Percentiles rank a stretch among this genome's conserved stretches.
Conservation (phyloP, 2,888 invertebrate genomes). For the Scaptomyza parva region DNA sequence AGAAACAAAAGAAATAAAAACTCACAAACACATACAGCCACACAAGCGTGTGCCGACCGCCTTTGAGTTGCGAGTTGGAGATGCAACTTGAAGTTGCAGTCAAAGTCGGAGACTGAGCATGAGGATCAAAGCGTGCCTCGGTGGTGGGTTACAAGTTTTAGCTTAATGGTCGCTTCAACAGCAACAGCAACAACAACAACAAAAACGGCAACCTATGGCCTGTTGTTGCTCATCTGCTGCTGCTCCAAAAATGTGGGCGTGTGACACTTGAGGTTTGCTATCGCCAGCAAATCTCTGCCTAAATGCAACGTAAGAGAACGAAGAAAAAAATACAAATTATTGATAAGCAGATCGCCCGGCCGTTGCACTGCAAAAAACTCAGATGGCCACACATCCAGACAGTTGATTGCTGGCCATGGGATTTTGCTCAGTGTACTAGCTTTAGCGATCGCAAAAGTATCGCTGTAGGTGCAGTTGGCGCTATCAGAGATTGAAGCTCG, state of each 20-base stretch:
- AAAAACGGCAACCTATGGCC: conserved; percentile 58
- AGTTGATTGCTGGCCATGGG: conserved; percentile 11
- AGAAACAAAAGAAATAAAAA: conserved; percentile 32
- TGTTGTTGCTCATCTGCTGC: conserved; percentile 68
- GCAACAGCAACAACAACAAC: conserved; percentile 30
- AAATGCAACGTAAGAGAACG: conserved; percentile 59
- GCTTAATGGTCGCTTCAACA: conserved; percentile 39
- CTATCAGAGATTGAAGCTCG: conserved; percentile 83
- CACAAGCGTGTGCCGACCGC: conserved; percentile 74
- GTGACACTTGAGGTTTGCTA: conserved; percentile 84
- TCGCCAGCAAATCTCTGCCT: conserved; percentile 81
- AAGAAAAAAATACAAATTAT: conserved; percentile 75
- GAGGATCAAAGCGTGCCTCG: conserved; percentile 78
- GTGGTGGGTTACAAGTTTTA: conserved; percentile 71
- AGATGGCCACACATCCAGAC: conserved; percentile 26
- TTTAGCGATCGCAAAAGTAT: conserved; percentile 52
- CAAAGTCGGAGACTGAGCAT: conserved; percentile 42
- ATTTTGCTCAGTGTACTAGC: conserved; percentile 62
- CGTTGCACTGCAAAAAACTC: conserved; percentile 67
- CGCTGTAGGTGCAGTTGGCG: conserved; percentile 82
- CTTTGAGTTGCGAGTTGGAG: conserved; percentile 47
- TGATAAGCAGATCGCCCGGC: conserved; percentile 74
- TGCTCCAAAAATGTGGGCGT: conserved; percentile 84
- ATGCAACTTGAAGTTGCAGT: conserved; percentile 10
- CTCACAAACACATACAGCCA: conserved; percentile 30